Base-by-base conservation (phyloP, 2,113 vertebrate species). In the Laticauda laticaudata region DNA sequence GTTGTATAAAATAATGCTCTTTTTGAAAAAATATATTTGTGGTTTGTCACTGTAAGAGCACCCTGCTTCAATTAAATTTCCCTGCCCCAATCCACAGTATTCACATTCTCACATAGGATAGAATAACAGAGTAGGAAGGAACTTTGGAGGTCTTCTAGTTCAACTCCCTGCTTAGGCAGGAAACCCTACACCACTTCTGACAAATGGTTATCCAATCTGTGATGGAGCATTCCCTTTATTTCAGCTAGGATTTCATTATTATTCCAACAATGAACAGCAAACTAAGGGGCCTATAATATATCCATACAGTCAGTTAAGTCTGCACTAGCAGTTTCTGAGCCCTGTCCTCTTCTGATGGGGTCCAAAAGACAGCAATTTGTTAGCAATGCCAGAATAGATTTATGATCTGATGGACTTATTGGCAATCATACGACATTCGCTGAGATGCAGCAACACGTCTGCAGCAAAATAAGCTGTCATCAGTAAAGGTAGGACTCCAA, bases 311-410 rank as follows among this genome's bases (percentile, higher is more conserved):
- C 91, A 91, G 0, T 9, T 94, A 4, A 26, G 94, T 94, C 75
- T 88, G 57, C 51, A 96, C 29, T 5, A 94, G 24, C 69, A 91
- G 39, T 43, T 51, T 94, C 45, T 23, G 90, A 86, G 14, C 56
- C 94, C 89, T 20, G 87, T 64, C 45, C 43, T 69, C 91, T 94
- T 90, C 24, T 93, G 75, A 93, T 48, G 45, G 10, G 94, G 34
- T 95, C 90, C 57, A 95, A 96, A 96, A 95, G 10, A 93, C 1
- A 95, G n/a, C n/a, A 96, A 94, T 96, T 96, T 96, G 11, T 96
- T 87, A 95, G 64, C 91, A 94, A 64, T 91, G 92, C 96, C 12
- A 95, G 94, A 96, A 93, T 75, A 85, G 4, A 0, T 51, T 96
- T 96, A 51, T 96, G 92, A 96, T 93, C 96, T 43, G 89, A 89